Evolutionary conservation across 2,888 invertebrate genomes (phyloP), one percentile per base, ranked within the genome.

Genomic region (Eubasilissa splendida): DNA sequence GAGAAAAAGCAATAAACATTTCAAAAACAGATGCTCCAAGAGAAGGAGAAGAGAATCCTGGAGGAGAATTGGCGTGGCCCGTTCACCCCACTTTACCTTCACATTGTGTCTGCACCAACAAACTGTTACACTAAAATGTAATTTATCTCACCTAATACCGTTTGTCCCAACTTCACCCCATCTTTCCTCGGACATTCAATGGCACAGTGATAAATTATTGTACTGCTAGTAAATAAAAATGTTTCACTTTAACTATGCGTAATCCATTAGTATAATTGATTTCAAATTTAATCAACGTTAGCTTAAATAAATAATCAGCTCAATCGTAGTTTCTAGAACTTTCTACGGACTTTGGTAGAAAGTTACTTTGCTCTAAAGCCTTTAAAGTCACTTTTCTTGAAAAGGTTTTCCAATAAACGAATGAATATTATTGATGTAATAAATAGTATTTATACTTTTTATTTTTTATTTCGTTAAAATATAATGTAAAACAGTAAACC

Each of bases 71-170:
- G 81, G 79, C 65, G 56, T 74, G 74, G 74, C 68, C 75, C 53
- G 52, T 66, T 65, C 59, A 56, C 58, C 77, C 81, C 81, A 68
- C 68, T 68, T 68, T 68, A 68, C 68, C 77, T 68, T 65, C 53
- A 65, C 63, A 63, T 54, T 80, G 80, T 76, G 77, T 78, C 74
- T 75, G 81, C 81, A 81, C 78, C 81, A 76, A 81, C 81, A 74
- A 74, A 81, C 81, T 78, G 81, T 78, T 81, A 81, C 80, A 74
- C 75, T 81, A 74, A 81, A 78, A 81, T 65, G 77, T 81, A 81
- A 81, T 81, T 81, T 81, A 81, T 81, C 81, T 81, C 81, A 78
- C 81, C 81, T 81, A 81, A 81, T 81, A 81, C 76, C 81, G 79
- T 79, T 81, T 81, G 79, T 79, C 81, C 76, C 79, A 56, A 68